These are phyloP conservation scores for Panthera leo DNA, from an alignment of 2,113 vertebrate genomes.

Conservation along the genomic window DNA sequence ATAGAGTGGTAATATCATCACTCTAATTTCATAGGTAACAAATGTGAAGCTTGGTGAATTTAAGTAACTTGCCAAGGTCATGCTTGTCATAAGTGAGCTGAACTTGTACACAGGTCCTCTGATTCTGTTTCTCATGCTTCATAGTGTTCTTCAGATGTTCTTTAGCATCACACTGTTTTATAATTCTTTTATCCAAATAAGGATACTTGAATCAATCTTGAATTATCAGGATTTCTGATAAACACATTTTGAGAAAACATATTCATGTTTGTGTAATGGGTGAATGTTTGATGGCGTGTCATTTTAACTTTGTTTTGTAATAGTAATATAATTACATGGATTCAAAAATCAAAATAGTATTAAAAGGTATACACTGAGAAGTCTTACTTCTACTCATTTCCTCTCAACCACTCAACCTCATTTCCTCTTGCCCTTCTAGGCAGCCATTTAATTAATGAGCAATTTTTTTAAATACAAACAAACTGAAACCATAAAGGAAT, in stretches of 20 bases:
- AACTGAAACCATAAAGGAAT: not conserved
- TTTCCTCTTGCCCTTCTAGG: not conserved
- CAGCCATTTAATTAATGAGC: slow-evolving; percentile 13
- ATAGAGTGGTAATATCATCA: not conserved
- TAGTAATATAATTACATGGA: not conserved
- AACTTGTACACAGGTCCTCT: not conserved
- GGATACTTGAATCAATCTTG: not conserved
- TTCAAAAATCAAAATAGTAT: slow-evolving; percentile 29
- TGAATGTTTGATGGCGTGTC: not conserved
- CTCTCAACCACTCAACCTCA: not conserved
- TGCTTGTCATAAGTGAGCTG: not conserved
- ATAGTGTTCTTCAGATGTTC: not conserved
- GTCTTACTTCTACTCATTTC: not conserved
- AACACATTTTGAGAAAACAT: not conserved
- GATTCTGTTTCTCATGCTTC: not conserved
- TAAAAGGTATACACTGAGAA: not conserved
- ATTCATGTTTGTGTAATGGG: not conserved
- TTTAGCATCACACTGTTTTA: not conserved
- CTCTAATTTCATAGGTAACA: not conserved
- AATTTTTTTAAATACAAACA: slow-evolving; percentile 11
- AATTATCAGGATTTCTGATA: not conserved
- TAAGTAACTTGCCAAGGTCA: not conserved
- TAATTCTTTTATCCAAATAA: not conserved
- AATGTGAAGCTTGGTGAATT: not conserved
- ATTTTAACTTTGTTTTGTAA: slow-evolving; percentile 14